phyloP scores from a whole-genome alignment of 2,797 vertebrate genomes.

The Chelon auratus region DNA sequence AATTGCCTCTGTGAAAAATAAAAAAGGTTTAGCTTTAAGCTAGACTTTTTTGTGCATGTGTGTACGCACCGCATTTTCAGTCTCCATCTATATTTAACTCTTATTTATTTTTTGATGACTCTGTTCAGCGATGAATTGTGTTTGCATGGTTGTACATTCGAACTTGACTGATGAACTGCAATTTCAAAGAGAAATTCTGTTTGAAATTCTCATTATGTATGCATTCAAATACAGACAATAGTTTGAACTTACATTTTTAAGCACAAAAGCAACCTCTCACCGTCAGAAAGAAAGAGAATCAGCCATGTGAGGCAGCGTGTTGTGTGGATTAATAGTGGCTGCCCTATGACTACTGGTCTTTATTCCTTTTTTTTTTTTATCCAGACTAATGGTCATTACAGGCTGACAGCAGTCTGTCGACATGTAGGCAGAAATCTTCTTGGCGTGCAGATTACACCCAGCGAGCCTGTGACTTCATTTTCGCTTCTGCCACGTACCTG shows the following conservation, averaged over 20 bases:
- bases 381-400: conserved; percentile 62
- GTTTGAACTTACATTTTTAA: not conserved
- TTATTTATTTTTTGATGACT: not conserved
- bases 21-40: too few species aligned
- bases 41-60: not conserved
- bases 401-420: conserved; percentile 59
- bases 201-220: not conserved
- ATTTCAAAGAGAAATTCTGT: conserved; percentile 15
- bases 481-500: conserved; percentile 41
- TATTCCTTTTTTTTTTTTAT: conserved; percentile 47
- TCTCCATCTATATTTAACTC: not conserved
- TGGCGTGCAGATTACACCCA: conserved; percentile 63
- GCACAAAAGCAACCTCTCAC: conserved; percentile 6
- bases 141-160: not conserved
- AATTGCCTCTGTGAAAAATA: not conserved
- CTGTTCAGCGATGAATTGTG: not conserved
- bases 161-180: conserved; percentile 5
- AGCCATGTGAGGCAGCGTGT: conserved; percentile 31
- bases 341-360: conserved; percentile 50
- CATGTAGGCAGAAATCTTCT: conserved; percentile 66
- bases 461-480: conserved; percentile 21
- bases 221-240: not conserved
- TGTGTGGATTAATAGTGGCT: conserved; percentile 69
- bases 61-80: not conserved
- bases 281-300: conserved; percentile 7